Base-by-base conservation (phyloP, 2,113 vertebrate species). In the Saguinus imperator region DNA sequence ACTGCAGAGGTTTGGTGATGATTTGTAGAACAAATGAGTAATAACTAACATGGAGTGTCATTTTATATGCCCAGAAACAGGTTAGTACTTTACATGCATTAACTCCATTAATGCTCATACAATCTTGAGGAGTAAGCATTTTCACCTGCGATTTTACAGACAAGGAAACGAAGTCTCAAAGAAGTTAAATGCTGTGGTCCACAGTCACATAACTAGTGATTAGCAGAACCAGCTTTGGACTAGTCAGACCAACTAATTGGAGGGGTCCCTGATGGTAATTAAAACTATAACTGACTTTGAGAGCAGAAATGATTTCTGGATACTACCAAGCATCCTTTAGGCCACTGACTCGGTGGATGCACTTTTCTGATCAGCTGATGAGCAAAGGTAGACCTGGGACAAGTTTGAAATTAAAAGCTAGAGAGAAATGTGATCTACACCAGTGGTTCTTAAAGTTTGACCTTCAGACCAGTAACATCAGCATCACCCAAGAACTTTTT, bases 1-100 rank as follows among this genome's bases (percentile, higher is more conserved):
- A 91, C 32, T 81, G 20, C 52, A 94, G 50, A 55, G 64, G 12
- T n/a, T 95, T 87, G 50, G 50, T 89, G 32, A 92, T 58, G 35
- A 40, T 91, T 72, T 96, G 25, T 89, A 21, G 87, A 91, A 91
- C 43, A 90, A 77, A 91, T 80, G 32, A 45, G 55, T 93, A 93
- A 76, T 55, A 90, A 55, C n/a, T 87, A 93, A 48, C 5, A 66
- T 0, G 73, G 8, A 75, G 3, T 58, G 87, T 52, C 61, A 84
- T 93, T 81, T 92, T 18, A 58, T 27, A 45, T 70, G 8, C 23
- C 43, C 50, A 32, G 21, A 83, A 82, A 81, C 16, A 37, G 21
- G 14, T 76, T 85, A 95, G 27, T 27, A 85, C 16, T 94, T 94
- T 80, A 43, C 32, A 35, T 40, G 21, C 37, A 29, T 50, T 50